Evolutionary conservation across 1,140 invertebrate species (phyloP).

Genomic region (Caenorhabditis latens): DNA sequence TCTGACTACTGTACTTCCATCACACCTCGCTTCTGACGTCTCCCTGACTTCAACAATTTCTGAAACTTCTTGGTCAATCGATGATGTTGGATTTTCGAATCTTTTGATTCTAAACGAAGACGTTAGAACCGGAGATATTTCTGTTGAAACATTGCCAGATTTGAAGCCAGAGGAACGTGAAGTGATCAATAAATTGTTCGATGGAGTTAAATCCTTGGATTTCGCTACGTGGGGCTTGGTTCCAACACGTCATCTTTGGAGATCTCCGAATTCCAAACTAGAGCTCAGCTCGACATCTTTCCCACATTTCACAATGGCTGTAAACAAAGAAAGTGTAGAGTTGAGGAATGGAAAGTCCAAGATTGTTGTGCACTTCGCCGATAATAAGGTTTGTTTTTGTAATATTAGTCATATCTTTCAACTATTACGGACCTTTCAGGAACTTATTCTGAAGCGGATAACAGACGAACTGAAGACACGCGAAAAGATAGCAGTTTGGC

Average conservation of each 20-base stretch:
- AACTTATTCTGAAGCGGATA: background rate
- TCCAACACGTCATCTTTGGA: slow-evolving; percentile 46
- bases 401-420: background rate
- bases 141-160: slow-evolving; percentile 17
- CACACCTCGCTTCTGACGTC: slow-evolving; percentile 9
- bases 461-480: slow-evolving; percentile 37
- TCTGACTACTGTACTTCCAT: slow-evolving; percentile 23
- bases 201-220: slow-evolving; percentile 6
- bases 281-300: slow-evolving; percentile 41
- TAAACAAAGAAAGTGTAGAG: slow-evolving; percentile 51
- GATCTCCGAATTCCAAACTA: slow-evolving; percentile 9
- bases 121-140: slow-evolving; percentile 1
- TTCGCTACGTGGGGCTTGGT: slow-evolving; percentile 26
- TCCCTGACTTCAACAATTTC: background rate
- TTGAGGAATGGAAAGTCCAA: slow-evolving; percentile 58
- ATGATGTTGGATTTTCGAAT: slow-evolving; percentile 55
- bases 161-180: slow-evolving; percentile 52
- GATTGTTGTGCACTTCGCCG: slow-evolving; percentile 58
- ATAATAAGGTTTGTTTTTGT: background rate
- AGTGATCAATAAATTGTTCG: slow-evolving; percentile 30
- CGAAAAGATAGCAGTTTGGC: slow-evolving; percentile 38
- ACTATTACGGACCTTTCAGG: background rate
- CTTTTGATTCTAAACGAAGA: slow-evolving; percentile 40
- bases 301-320: slow-evolving; percentile 57
- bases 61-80: slow-evolving; percentile 39